A percentile compares a stretch with the other conserved stretches of the same genome.
These are phyloP conservation scores for Omphaloscelis lunosa DNA, from an alignment of 2,888 invertebrate genomes.

Conservation along the genomic window DNA sequence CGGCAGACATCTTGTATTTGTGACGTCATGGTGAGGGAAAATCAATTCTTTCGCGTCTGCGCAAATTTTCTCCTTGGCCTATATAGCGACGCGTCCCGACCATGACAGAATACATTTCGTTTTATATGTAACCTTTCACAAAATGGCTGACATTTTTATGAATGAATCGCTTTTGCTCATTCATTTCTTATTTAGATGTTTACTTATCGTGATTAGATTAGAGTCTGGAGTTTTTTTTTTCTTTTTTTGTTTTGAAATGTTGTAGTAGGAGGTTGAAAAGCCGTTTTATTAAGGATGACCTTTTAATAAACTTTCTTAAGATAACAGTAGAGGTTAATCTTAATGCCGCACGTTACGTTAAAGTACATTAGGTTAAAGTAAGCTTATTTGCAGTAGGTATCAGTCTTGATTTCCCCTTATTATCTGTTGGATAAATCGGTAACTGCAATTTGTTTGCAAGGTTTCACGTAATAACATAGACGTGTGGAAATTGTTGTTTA, in stretches of 20 bases:
- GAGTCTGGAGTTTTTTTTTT: constrained; percentile 35
- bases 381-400: background rate
- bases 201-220: constrained; percentile 70
- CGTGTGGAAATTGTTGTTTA: constrained; percentile 2
- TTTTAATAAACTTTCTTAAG: constrained; percentile 9
- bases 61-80: constrained; percentile 86
- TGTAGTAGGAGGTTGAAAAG: no score
- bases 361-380: background rate
- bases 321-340: constrained; percentile 2
- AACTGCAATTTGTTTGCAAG: constrained; percentile 21
- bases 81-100: constrained; percentile 77
- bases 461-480: constrained; percentile 7
- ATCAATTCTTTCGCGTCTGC: constrained; percentile 87
- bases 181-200: constrained; percentile 80
- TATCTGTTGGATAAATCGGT: constrained; percentile 8
- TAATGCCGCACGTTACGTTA: background rate
- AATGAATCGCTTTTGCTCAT: constrained; percentile 84
- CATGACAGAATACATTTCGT: constrained; percentile 78
- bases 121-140: constrained; percentile 74
- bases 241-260: constrained; percentile 25
- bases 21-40: constrained; percentile 85
- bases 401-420: background rate
- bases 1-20: constrained; percentile 83
- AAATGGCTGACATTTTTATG: constrained; percentile 84
- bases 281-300: background rate